phyloP scores from a whole-genome alignment of 2,797 vertebrate species.

The Hybognathus amarus region DNA sequence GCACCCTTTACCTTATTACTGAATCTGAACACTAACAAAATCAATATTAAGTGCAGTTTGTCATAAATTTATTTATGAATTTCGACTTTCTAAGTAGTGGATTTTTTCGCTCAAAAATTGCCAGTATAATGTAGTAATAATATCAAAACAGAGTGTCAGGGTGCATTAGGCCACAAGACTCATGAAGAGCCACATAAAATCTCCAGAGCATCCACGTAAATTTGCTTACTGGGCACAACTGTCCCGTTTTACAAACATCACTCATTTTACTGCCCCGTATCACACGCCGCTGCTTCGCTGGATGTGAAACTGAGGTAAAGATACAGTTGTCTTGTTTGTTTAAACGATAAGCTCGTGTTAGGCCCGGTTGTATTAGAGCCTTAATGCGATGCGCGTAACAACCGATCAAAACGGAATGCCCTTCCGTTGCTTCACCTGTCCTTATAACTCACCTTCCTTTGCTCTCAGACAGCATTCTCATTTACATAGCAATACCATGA shows the following conservation, averaged over 20 bases:
- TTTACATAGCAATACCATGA: constrained; percentile 73
- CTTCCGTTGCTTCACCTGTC: constrained; percentile 76
- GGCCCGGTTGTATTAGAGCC: constrained; percentile 78
- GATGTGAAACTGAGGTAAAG: constrained; percentile 78
- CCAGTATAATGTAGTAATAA: constrained; percentile 99
- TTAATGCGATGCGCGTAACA: constrained; percentile 74
- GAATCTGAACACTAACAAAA: constrained; percentile 99
- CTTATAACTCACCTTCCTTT: constrained; percentile 71
- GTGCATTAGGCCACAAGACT: constrained; percentile 94
- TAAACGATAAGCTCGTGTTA: constrained; percentile 76
- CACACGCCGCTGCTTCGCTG: constrained; percentile 65
- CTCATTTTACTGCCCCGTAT: constrained; percentile 80
- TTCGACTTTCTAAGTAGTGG: constrained; percentile 99
- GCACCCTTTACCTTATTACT: constrained; percentile 99
- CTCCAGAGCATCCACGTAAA: constrained; percentile 86
- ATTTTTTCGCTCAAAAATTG: constrained; percentile 99
- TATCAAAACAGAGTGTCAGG: constrained; percentile 99
- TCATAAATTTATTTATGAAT: constrained; percentile 99
- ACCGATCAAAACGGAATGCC: constrained; percentile 83
- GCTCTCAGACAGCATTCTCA: constrained; percentile 77
- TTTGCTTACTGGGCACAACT: constrained; percentile 98
- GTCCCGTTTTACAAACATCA: constrained; percentile 89
- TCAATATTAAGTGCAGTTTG: constrained; percentile 99
- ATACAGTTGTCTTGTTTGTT: constrained; percentile 82
- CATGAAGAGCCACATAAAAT: constrained; percentile 95